Evolutionary conservation across 2,888 invertebrate genomes (phyloP), one percentile per base, ranked within the genome.

Genomic region (Anoncus sp.): DNA sequence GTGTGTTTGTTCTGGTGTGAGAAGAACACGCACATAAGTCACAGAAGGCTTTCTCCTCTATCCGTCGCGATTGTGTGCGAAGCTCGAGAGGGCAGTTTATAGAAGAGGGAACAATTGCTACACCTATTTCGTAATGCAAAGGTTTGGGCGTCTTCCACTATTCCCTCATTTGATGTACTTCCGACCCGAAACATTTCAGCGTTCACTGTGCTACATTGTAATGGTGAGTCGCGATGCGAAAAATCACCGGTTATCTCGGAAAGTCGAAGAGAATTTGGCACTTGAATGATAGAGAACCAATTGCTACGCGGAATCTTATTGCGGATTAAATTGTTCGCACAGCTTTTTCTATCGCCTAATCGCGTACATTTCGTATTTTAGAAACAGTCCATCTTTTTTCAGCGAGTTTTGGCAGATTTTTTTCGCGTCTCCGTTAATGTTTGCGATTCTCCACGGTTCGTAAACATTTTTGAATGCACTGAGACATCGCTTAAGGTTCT

Each of bases 191-290:
- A 35, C 22, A 55, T 35, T 63, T 35, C 22, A 60, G 57, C 27
- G 2, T 7, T 12, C 40, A 38, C 31, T 24, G 20, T 40, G 6
- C 3, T 38, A 18, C 27, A 70, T 77, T 77, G 63, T 27, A 51
- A 65, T 51, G 49, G 63, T 63, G 53, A 65, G 69, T 55, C 43
- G 1, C 35, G 43, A 27, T 40, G 27, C 27, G 40, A 71, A 71
- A 62, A 78, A 75, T 78, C 78, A 66, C 65, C 77, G 70, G 67
- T 73, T 79, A 77, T 74, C 65, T 57, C 73, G 80, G 81, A 84
- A 53, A 10, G 43, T 31, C 22, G 20, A 49, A 53, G 20, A 24
- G 84, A 83, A 84, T 85, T 85, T 67, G 63, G 74, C 66, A 65
- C 57, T n/a, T 81, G 31, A 31, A 31, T 31, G 4, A 31, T 31